Conservation (phyloP, 2,797 vertebrate genomes). For the Enoplosus armatus region DNA sequence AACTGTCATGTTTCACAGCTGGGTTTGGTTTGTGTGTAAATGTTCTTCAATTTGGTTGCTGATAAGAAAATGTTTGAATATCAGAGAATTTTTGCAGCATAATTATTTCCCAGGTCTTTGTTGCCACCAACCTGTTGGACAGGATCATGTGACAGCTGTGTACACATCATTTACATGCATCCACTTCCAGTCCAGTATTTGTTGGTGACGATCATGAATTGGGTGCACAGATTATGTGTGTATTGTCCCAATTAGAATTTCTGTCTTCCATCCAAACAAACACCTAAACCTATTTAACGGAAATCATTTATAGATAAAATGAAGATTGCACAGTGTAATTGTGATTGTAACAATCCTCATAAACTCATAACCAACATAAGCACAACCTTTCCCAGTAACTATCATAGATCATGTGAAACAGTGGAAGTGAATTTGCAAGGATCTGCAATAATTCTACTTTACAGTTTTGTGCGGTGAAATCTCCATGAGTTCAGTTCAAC, state of each 20-base stretch:
- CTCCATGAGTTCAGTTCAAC: neutral
- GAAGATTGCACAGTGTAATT: neutral
- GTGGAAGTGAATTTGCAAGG: neutral
- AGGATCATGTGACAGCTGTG: neutral
- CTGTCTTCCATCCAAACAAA: neutral
- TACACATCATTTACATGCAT: neutral
- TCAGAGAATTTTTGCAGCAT: neutral
- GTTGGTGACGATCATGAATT: neutral
- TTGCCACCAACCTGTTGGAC: constrained; percentile 7
- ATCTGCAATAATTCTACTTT: neutral
- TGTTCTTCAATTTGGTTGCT: neutral
- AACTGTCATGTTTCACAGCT: neutral
- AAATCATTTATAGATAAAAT: too few relatives aligned
- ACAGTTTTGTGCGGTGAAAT: neutral
- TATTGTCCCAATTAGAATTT: neutral
- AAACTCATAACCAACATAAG: neutral
- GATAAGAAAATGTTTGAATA: constrained; percentile 11
- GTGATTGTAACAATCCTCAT: neutral
- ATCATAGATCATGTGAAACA: neutral
- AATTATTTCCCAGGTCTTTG: neutral
- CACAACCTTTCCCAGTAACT: neutral
- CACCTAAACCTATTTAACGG: neutral
- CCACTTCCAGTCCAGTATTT: neutral
- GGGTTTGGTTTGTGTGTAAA: neutral
- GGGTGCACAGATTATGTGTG: neutral